Evolutionary conservation across 1,140 invertebrate genomes (phyloP).

Genomic region (Drosophila subobscura): DNA sequence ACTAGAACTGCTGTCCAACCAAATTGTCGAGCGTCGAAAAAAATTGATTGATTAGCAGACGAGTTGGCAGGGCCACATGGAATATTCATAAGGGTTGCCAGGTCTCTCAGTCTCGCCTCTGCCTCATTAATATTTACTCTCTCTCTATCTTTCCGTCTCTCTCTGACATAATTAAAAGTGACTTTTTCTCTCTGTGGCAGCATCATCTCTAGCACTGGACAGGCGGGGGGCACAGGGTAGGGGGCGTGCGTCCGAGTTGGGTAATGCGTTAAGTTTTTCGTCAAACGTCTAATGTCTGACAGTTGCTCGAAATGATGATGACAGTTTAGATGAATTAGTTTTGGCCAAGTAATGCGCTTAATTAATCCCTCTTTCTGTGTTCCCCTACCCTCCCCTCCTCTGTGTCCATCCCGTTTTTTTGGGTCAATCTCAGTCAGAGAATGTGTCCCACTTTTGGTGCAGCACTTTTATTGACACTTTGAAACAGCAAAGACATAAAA

Average conservation of each 20-base stretch:
- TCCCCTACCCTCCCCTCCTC: background rate
- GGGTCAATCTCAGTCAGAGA: slow-evolving; percentile 44
- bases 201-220: background rate
- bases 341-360: slow-evolving; percentile 68
- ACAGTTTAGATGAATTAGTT: slow-evolving; percentile 82
- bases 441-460: slow-evolving; percentile 41
- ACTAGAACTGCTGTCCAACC: slow-evolving; percentile 35
- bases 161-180: slow-evolving; percentile 76
- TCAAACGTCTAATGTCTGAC: slow-evolving; percentile 75
- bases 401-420: background rate
- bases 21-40: slow-evolving; percentile 40
- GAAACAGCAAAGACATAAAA: slow-evolving; percentile 56
- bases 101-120: slow-evolving; percentile 19
- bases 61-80: slow-evolving; percentile 43
- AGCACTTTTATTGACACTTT: slow-evolving; percentile 61
- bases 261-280: slow-evolving; percentile 77
- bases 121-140: slow-evolving; percentile 74
- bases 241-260: slow-evolving; percentile 34
- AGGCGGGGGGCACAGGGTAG: background rate
- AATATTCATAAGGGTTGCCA: slow-evolving; percentile 77
- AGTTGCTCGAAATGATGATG: slow-evolving; percentile 80
- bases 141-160: background rate
- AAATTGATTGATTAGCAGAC: slow-evolving; percentile 75
- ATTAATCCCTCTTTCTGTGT: slow-evolving; percentile 61
- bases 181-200: slow-evolving; percentile 51